These are phyloP conservation scores for Diadromus collaris DNA, from an alignment of 2,888 invertebrate species.

Conservation along the genomic window DNA sequence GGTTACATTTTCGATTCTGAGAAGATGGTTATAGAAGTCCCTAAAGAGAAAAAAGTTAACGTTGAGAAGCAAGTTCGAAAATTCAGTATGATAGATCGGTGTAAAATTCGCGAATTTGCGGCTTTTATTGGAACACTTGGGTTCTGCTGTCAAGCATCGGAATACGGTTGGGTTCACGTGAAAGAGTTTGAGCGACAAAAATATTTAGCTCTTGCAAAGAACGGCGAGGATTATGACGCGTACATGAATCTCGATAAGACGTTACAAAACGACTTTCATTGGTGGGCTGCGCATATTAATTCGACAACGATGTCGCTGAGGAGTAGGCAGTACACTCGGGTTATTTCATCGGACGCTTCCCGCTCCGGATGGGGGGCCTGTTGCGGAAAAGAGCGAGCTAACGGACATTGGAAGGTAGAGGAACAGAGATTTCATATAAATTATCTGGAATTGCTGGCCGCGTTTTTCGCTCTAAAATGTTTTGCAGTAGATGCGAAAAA, in stretches of 20 bases:
- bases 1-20: not conserved
- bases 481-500: constrained; percentile 44
- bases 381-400: constrained; percentile 6
- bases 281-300: constrained; percentile 6
- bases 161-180: constrained; percentile 34
- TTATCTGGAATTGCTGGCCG: constrained; percentile 46
- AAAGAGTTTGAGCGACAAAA: constrained; percentile 35
- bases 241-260: constrained; percentile 5
- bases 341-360: constrained; percentile 32
- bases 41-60: constrained; percentile 27
- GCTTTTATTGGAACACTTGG: constrained; percentile 9
- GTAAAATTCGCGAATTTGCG: constrained; percentile 13
- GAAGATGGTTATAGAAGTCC: constrained; percentile 15
- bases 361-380: constrained; percentile 27
- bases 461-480: constrained; percentile 59
- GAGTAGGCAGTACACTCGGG: not conserved
- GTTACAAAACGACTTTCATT: constrained; percentile 24
- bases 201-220: constrained; percentile 22
- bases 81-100: not conserved
- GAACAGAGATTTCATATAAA: constrained; percentile 47
- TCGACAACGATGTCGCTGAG: constrained; percentile 27
- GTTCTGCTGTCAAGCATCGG: constrained; percentile 21
- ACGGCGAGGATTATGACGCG: constrained; percentile 15
- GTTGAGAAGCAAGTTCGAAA: constrained; percentile 4
- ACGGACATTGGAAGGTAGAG: constrained; percentile 47